Evolutionary conservation across 2,797 vertebrate genomes (phyloP).

Genomic region (Betta splendens): DNA sequence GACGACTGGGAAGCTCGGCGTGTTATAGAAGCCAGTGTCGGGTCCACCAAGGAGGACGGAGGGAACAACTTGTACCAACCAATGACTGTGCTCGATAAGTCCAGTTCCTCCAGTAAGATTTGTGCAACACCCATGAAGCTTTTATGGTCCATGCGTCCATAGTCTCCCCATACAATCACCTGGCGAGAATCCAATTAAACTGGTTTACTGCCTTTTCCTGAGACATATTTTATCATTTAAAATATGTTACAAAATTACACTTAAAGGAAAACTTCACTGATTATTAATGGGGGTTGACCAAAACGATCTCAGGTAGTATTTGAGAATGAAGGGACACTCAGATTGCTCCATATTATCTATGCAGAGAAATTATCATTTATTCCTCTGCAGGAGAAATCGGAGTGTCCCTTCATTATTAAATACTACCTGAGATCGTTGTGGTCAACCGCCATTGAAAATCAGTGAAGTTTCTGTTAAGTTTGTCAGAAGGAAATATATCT

Average conservation of each 20-base stretch:
- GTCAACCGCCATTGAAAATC: no score
- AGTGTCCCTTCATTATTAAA: no score
- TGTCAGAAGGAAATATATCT: constrained; percentile 13
- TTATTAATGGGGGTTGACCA: no score
- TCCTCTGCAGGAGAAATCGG: no score
- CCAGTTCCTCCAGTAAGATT: constrained; percentile 96
- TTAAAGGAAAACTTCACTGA: no score
- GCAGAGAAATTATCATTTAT: no score
- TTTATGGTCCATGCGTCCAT: constrained; percentile 99
- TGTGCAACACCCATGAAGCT: constrained; percentile 99
- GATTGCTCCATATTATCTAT: no score
- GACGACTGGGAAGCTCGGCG: constrained; percentile 96
- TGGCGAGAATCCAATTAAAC: constrained; percentile 55
- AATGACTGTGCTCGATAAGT: constrained; percentile 97
- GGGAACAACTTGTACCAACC: constrained; percentile 99
- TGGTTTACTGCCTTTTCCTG: neutral
- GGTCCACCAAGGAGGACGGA: constrained; percentile 96
- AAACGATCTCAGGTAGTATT: no score
- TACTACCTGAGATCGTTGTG: no score
- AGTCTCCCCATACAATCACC: constrained; percentile 99
- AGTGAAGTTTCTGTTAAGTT: no score
- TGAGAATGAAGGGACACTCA: no score
- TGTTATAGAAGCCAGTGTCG: constrained; percentile 94
- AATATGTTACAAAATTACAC: neutral
- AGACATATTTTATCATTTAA: neutral